Evolutionary conservation across 2,888 invertebrate genomes (phyloP), one percentile per base, ranked within the genome.

Genomic region (Drosophila longiperda): DNA sequence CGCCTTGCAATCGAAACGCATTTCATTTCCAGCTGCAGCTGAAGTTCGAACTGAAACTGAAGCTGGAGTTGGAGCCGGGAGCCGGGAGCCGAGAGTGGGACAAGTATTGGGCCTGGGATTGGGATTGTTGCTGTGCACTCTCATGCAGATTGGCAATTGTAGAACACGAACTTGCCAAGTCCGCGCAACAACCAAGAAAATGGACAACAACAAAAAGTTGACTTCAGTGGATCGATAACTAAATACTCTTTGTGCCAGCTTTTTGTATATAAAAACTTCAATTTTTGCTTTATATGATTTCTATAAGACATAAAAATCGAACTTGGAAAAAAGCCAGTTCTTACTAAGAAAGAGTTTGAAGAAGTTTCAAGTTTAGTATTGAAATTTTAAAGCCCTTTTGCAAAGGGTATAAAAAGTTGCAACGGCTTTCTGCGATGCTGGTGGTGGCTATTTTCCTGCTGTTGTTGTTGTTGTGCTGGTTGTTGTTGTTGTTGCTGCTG

Each of bases 71-170:
- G 58, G 34, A 11, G 20, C 52, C 32, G 49, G 17, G 45, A 36
- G 32, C 29, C 29, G 6, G 26, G 2, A 11, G 20, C 52, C 32
- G 49, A 12, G 50, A 36, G 32, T 5, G 29, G 29, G 6, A 29
- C 29, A 29, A 5, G 29, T 6, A 29, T 29, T 48, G 67, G 9
- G 38, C 60, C 32, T 33, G 15, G 33, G 12, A 34, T 49, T 36
- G 49, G 26, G 15, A 33, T 40, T 17, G 29, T 7, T 54, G 36
- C 17, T 40, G 42, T 20, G 53, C 20, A 38, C 34, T 58, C 81
- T 58, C 76, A 83, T 84, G 82, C 82, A 82, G 81, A 83, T 80
- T 80, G 83, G 54, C 80, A 80, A 80, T 80, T 80, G 69, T 76
- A 75, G 67, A 79, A 80, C 83, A 80, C 75, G 83, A 80, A 71